Conservation (phyloP, 2,797 vertebrate species). For the Rhinogobio ventralis region DNA sequence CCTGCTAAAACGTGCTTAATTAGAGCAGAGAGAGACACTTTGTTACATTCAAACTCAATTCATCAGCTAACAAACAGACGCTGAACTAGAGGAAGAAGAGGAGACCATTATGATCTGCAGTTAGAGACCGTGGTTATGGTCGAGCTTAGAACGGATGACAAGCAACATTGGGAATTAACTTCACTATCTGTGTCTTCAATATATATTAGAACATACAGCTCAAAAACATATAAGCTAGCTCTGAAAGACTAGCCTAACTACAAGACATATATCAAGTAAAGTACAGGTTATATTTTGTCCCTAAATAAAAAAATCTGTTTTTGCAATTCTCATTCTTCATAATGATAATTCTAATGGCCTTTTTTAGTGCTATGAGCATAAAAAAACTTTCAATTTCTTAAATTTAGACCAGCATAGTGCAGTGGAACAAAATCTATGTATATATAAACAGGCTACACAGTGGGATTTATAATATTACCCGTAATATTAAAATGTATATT, state of each 20-base stretch:
- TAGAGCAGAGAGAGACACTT: slow-evolving; percentile 38
- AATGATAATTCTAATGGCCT: not conserved
- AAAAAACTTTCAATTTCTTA: no score
- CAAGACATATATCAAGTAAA: not conserved
- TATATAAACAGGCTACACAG: no score
- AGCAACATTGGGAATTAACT: not conserved
- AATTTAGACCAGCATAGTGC: not conserved
- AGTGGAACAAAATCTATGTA: not conserved
- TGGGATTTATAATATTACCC: no score
- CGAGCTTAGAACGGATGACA: not conserved
- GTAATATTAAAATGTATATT: no score
- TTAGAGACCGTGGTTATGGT: not conserved
- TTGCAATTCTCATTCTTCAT: not conserved
- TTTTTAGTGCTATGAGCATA: not conserved
- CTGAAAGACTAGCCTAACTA: not conserved
- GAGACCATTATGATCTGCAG: slow-evolving; percentile 8
- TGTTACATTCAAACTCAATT: slow-evolving; percentile 46
- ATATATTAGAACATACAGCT: not conserved
- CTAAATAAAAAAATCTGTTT: not conserved
- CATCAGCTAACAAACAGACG: slow-evolving; percentile 55
- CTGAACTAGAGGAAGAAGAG: slow-evolving; percentile 24
- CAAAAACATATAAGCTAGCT: not conserved
- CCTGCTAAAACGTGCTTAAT: slow-evolving; percentile 56
- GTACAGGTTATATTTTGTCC: not conserved
- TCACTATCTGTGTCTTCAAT: not conserved